A percentile compares a stretch with the other conserved stretches of the same genome.
Evolutionary conservation across 1,140 invertebrate species (phyloP).

Genomic region (Meloidogyne chitwoodi): DNA sequence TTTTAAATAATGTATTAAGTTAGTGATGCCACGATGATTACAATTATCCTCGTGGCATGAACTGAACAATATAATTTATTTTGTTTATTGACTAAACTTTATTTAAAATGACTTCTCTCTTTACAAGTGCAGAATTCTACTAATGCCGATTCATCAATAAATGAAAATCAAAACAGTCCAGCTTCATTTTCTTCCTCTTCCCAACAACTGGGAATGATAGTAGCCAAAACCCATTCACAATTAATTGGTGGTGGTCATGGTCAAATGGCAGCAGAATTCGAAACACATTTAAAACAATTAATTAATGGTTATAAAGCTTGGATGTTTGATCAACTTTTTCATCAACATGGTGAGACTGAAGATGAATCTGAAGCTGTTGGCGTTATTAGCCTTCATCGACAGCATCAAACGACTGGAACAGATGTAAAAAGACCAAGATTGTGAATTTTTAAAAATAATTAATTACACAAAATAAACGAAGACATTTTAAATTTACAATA

Average conservation of each 20-base stretch:
- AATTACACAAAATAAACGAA: too few relatives aligned
- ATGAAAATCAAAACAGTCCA: neutral
- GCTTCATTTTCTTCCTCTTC: neutral
- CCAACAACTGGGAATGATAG: neutral
- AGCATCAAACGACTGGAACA: neutral
- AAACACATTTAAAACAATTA: slow-evolving; percentile 4
- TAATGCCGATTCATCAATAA: neutral
- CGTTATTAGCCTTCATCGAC: neutral
- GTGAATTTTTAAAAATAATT: neutral
- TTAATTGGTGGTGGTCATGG: neutral
- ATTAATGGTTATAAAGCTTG: slow-evolving; percentile 18
- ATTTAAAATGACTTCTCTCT: too few relatives aligned
- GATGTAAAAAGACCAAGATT: neutral
- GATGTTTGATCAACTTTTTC: slow-evolving; percentile 22
- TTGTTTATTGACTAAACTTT: too few relatives aligned
- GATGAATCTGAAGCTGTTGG: neutral
- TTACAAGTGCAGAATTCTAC: neutral
- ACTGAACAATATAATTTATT: too few relatives aligned
- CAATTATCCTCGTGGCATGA: too few relatives aligned
- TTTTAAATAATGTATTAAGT: too few relatives aligned
- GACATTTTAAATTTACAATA: too few relatives aligned
- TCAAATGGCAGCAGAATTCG: slow-evolving; percentile 15
- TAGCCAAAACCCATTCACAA: neutral
- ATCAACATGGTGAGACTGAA: neutral
- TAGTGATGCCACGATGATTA: too few relatives aligned